Evolutionary conservation across 2,888 invertebrate species (phyloP).

Genomic region (Petrolisthes manimaculis): DNA sequence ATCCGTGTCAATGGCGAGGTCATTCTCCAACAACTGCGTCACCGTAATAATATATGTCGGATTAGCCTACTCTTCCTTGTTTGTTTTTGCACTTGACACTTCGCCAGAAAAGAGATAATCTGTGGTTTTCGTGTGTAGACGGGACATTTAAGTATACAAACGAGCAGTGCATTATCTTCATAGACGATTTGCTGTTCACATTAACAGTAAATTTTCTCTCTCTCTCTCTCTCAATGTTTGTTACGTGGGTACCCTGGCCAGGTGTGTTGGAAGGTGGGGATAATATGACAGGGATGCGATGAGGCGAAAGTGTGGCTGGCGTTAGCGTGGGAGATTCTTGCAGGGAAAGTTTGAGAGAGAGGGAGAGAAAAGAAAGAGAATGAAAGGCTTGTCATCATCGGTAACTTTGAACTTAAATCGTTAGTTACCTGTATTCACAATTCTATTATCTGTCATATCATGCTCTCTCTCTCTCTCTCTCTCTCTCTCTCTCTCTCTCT

Average conservation of each 20-base stretch:
- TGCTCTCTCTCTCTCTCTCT: neutral
- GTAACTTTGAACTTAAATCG: too few species aligned
- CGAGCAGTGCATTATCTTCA: too few species aligned
- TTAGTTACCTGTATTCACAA: too few species aligned
- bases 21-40: too few species aligned
- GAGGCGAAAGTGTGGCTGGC: neutral
- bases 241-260: neutral
- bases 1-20: too few species aligned
- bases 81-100: too few species aligned
- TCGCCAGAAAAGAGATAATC: too few species aligned
- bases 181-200: neutral
- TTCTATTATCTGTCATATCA: neutral
- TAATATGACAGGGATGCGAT: neutral
- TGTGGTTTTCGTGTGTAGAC: too few species aligned
- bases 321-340: neutral
- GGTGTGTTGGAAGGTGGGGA: neutral
- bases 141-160: too few species aligned
- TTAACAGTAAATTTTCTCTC: neutral
- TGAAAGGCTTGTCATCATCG: neutral
- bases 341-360: conserved; percentile 2
- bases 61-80: too few species aligned
- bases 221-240: neutral
- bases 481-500: neutral
- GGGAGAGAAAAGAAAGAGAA: conserved; percentile 33
- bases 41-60: too few species aligned